Evolutionary conservation across 1,140 invertebrate species (phyloP).

Genomic region (Hirudo medicinalis): DNA sequence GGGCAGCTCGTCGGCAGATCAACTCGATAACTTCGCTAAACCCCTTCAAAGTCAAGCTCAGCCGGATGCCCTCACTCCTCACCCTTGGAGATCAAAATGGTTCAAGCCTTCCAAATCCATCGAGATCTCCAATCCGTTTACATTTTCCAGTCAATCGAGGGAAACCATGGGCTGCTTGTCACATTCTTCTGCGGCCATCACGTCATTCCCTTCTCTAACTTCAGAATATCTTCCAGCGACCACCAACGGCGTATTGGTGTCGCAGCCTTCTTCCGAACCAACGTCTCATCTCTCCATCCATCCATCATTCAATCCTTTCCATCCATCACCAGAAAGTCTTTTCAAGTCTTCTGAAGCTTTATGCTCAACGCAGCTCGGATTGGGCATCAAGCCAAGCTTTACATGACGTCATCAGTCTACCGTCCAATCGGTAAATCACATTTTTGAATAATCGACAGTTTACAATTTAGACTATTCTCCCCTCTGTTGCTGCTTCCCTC

Average conservation of each 20-base stretch:
- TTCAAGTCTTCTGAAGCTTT: not conserved
- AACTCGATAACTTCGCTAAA: no score
- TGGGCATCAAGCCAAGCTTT: no score
- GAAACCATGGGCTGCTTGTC: not conserved
- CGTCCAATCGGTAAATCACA: no score
- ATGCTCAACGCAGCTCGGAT: no score
- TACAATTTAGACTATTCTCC: no score
- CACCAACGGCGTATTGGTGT: not conserved
- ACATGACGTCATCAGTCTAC: no score
- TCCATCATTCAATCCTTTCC: not conserved
- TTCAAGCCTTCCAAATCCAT: slow-evolving; percentile 7
- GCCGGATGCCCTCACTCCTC: no score
- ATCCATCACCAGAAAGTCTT: slow-evolving; percentile 3
- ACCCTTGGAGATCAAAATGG: not conserved
- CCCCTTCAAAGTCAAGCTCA: not conserved
- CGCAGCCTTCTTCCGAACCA: not conserved
- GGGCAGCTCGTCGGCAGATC: no score
- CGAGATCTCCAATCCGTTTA: slow-evolving; percentile 1
- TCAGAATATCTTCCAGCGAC: not conserved
- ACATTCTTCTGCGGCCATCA: not conserved
- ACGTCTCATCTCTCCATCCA: slow-evolving; percentile 8
- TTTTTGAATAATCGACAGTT: no score
- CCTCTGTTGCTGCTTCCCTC: no score
- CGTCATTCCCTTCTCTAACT: not conserved
- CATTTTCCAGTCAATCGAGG: not conserved